A percentile compares a stretch with the other conserved stretches of the same genome.
phyloP scores from a whole-genome alignment of 2,113 vertebrate genomes.

The Corynorhinus townsendii region DNA sequence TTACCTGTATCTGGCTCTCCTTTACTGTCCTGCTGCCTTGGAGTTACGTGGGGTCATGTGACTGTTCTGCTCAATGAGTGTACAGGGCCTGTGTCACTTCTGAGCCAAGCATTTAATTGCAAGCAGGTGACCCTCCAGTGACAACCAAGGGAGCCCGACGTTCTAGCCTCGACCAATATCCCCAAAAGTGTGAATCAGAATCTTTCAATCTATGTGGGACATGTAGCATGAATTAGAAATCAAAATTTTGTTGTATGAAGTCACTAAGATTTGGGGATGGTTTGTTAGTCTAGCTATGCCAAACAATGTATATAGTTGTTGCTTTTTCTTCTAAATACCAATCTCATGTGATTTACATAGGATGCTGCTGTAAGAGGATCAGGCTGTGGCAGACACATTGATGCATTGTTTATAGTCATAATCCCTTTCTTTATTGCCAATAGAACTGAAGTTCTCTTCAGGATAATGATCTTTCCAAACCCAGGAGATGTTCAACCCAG shows the following conservation, averaged over 20 bases:
- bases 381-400: background rate
- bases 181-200: background rate
- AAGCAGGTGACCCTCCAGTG: background rate
- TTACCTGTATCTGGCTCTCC: background rate
- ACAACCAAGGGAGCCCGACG: background rate
- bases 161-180: background rate
- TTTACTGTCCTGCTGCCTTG: background rate
- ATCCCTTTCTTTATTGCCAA: background rate
- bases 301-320: background rate
- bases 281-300: background rate
- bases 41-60: background rate
- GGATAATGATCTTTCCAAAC: background rate
- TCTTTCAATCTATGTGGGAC: background rate
- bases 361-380: background rate
- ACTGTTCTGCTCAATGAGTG: background rate
- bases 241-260: background rate
- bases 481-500: background rate
- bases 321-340: background rate
- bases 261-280: background rate
- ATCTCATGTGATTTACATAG: background rate
- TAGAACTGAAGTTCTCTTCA: background rate
- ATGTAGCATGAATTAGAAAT: background rate
- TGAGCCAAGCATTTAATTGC: background rate
- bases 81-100: no score
- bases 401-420: background rate